Percentiles rank a stretch among this genome's conserved stretches.
Conservation (phyloP, 2,888 invertebrate species). For the Pterostichus niger region DNA sequence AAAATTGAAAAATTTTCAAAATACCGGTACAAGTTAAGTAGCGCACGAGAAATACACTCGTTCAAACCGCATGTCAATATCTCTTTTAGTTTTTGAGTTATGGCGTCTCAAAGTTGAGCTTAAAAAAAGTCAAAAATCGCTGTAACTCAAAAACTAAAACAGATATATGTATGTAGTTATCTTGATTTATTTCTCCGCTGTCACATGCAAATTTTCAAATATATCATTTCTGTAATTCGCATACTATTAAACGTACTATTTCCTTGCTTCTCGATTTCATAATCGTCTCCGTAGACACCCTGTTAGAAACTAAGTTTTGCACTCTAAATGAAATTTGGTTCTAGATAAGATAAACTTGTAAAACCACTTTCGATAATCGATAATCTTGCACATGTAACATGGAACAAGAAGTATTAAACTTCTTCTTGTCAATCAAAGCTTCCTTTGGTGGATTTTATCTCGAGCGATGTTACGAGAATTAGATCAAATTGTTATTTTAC, state of each 20-base stretch:
- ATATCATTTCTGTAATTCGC: not conserved
- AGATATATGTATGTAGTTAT: no score
- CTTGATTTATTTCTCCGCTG: not conserved
- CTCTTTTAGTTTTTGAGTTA: no score
- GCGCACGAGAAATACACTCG: no score
- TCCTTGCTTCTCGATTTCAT: not conserved
- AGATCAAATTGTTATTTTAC: not conserved
- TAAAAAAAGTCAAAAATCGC: no score
- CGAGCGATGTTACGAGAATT: not conserved
- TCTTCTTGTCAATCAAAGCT: not conserved
- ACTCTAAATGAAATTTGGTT: not conserved
- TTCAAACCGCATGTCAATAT: no score
- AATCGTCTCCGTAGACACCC: not conserved
- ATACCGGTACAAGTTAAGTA: no score
- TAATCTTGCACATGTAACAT: not conserved
- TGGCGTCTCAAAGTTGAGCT: no score
- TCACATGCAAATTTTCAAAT: slow-evolving; percentile 3
- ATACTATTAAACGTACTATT: slow-evolving; percentile 13
- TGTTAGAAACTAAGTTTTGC: not conserved
- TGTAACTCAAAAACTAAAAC: no score
- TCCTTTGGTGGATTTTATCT: not conserved
- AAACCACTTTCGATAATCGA: slow-evolving; percentile 15
- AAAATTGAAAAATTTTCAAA: no score
- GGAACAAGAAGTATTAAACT: slow-evolving; percentile 2
- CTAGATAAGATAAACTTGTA: not conserved